Evolutionary conservation across 2,888 invertebrate species (phyloP), one percentile per base, ranked within the genome.

Genomic region (Idaea biselata): DNA sequence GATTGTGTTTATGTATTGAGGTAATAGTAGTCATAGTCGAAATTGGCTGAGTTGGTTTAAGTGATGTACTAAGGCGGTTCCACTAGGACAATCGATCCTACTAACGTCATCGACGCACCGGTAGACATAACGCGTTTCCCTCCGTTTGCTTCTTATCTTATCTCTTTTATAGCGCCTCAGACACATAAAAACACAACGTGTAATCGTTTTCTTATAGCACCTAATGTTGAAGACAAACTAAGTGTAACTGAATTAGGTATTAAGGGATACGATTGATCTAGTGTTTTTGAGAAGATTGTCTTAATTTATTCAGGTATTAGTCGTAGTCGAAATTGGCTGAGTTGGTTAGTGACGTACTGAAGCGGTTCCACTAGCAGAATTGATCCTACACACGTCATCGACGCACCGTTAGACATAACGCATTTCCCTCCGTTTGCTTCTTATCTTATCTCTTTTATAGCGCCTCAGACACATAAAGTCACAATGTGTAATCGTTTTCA

Each of bases 11-110:
- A 44, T 44, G 6, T 25, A 25, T 25, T 25, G 25, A 25, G 25
- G 25, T 1, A 44, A 3, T 44, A n/a, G n/a, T n/a, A 8, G 14
- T 44, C 11, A 3, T 14, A 11, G 8, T n/a, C 44, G 14, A 44
- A 44, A 44, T 44, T 14, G 44, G 44, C 11, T 44, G 14, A 44
- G 14, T 3, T 14, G 44, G n/a, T n/a, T n/a, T n/a, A 25, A 78
- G 79, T 86, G 86, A 86, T 86, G 86, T 81, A 76, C 65, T 63
- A 61, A 59, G 61, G 62, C 58, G 60, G 72, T 68, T 73, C 69
- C 68, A 74, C 59, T 63, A 67, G 65, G 66, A 68, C 63, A 83
- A 88, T 87, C 83, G 89, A 89, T 88, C 84, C 73, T 71, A 44
- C 6, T 8, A 6, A 11, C 44, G 44, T 44, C 44, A 44, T 44